These are phyloP conservation scores for Coluber constrictor DNA, from an alignment of 2,797 vertebrate genomes.

Conservation along the genomic window DNA sequence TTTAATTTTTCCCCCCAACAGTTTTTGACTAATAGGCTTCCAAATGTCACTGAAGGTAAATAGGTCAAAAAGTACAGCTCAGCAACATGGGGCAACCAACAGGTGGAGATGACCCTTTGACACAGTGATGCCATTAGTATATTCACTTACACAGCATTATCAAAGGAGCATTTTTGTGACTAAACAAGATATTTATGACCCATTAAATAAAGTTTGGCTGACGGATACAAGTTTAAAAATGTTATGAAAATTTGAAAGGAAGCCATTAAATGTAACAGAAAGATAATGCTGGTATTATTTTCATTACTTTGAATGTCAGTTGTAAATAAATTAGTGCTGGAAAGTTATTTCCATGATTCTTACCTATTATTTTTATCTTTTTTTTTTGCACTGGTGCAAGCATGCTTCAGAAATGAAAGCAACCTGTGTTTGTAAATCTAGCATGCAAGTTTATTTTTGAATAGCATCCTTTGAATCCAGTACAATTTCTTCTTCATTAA, in stretches of 20 bases:
- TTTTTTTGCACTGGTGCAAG: neutral
- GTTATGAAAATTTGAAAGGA: conserved; percentile 35
- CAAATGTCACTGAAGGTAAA: conserved; percentile 81
- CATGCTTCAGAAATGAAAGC: neutral
- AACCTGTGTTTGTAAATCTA: neutral
- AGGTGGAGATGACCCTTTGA: conserved; percentile 75
- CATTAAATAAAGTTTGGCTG: conserved; percentile 54
- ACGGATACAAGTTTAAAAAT: conserved; percentile 47
- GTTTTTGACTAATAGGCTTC: conserved; percentile 79
- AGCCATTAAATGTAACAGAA: conserved; percentile 23
- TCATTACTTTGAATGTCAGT: neutral
- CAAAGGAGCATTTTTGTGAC: conserved; percentile 65
- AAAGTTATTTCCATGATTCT: neutral
- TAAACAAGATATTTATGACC: conserved; percentile 58
- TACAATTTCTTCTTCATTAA: neutral
- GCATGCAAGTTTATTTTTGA: neutral
- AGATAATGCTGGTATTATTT: neutral
- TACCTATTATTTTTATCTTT: neutral
- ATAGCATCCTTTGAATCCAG: neutral
- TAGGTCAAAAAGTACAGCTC: conserved; percentile 77
- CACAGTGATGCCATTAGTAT: conserved; percentile 70
- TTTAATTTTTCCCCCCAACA: conserved; percentile 66
- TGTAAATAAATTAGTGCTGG: conserved; percentile 7
- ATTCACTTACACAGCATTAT: conserved; percentile 69
- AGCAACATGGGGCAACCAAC: conserved; percentile 70